Base-by-base conservation (phyloP, 2,888 invertebrate species). In the Acanthosepion esculentum region DNA sequence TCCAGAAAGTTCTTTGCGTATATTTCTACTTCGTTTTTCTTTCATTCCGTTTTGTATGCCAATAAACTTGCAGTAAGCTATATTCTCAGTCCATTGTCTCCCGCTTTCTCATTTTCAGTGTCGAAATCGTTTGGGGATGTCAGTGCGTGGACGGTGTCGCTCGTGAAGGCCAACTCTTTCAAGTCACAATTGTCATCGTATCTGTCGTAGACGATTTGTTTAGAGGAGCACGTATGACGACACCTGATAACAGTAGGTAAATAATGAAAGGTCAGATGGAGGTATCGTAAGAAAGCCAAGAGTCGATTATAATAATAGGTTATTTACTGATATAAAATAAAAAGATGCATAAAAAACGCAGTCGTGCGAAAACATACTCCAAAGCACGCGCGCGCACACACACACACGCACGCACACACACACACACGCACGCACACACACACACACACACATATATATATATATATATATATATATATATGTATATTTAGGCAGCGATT, bases 171-270 rank as follows among this genome's bases (percentile, higher is more conserved):
- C 78, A 78, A 78, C 78, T 78, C 78, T 78, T 78, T 78, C 78
- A 78, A 78, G 78, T 78, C 78, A 33, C n/a, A 78, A n/a, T 78
- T 78, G 78, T 78, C 78, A 78, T 78, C 78, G 78, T 78, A 78
- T n/a, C n/a, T 78, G 78, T 78, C 78, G 78, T 33, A 78, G n/a
- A n/a, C 33, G 78, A 78, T 78, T 78, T 78, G 78, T 15, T 33
- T 78, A 78, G 78, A 78, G 78, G 78, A 78, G 78, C n/a, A 33
- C 78, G 78, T n/a, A 78, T 78, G 78, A 33, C 78, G 78, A 78
- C 15, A 78, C 78, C 78, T 78, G 78, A 78, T 78, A 78, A 78
- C n/a, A 78, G 78, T 78, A 78, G 78, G 78, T 78, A 78, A 78
- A 78, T n/a, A 78, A 78, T 12, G 4, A 78, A 33, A 78, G 26